These are phyloP conservation scores for Apeltes quadracus DNA, from an alignment of 2,113 vertebrate species.

Conservation along the genomic window DNA sequence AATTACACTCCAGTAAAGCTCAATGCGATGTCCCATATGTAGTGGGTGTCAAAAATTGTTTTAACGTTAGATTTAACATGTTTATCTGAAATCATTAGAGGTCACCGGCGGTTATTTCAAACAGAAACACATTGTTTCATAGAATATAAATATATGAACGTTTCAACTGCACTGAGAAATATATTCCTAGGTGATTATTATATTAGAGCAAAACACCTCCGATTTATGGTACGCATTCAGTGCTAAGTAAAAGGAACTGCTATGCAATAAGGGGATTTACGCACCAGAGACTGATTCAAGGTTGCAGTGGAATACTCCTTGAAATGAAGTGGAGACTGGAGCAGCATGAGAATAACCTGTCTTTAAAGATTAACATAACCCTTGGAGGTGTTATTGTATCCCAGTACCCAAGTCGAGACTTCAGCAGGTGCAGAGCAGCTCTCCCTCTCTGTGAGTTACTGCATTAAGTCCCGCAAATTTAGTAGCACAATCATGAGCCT, in stretches of 20 bases:
- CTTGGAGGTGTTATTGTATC: slow-evolving; percentile 77
- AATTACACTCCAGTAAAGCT: slow-evolving; percentile 59
- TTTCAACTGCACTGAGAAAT: slow-evolving; percentile 16
- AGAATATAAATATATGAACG: slow-evolving; percentile 5
- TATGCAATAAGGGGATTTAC: slow-evolving; percentile 56
- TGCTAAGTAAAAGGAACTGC: slow-evolving; percentile 31
- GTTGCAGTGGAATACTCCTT: slow-evolving; percentile 77
- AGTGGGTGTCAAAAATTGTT: slow-evolving; percentile 43
- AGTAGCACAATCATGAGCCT: slow-evolving; percentile 78
- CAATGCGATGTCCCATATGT: slow-evolving; percentile 51
- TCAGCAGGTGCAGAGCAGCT: slow-evolving; percentile 72
- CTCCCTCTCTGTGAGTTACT: slow-evolving; percentile 73
- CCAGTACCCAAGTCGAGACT: slow-evolving; percentile 72
- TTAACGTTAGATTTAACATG: slow-evolving; percentile 54
- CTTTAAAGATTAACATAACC: slow-evolving; percentile 80
- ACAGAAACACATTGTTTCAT: slow-evolving; percentile 11
- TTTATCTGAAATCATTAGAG: slow-evolving; percentile 8
- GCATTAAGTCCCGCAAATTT: slow-evolving; percentile 79
- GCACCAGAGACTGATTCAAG: slow-evolving; percentile 63
- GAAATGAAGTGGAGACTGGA: slow-evolving; percentile 69
- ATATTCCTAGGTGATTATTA: slow-evolving; percentile 43
- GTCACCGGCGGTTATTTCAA: slow-evolving; percentile 16
- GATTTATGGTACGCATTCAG: slow-evolving; percentile 5
- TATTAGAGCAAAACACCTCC: slow-evolving; percentile 12
- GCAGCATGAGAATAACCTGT: slow-evolving; percentile 74